Evolutionary conservation across 2,797 vertebrate genomes (phyloP), one percentile per base, ranked within the genome.

Genomic region (Anableps anableps): DNA sequence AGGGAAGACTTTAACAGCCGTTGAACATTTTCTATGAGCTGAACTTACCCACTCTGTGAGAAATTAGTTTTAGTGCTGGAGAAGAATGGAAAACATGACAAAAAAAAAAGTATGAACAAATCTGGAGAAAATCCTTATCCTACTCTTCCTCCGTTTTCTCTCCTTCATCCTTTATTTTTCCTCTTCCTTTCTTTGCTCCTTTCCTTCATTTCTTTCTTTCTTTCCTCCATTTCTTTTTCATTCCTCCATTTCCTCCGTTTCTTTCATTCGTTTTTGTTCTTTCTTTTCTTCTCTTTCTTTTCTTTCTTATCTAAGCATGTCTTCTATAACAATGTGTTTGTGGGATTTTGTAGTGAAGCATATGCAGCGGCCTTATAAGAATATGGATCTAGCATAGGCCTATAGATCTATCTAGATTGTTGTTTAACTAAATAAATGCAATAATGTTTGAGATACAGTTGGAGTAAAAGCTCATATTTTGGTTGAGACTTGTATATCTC

Each of bases 1-100:
- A 75, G 64, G 4, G 41, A 77, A 75, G 76, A 75, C 82, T 83
- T 82, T 55, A 85, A 76, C 78, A 19, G 80, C 76, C 75, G 77
- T 73, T 73, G 26, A 80, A 60, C 4, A 83, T 83, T 68, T 71
- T 70, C 38, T 70, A 5, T 45, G 26, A 45, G 26, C 66, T 50
- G 45, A 47, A 21, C 6, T 41, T 31, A 29, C 10, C n/a, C n/a
- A 55, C 53, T 55, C 53, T 55, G 51, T 6, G 0, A n/a, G 2
- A 4, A 11, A 5, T 9, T 21, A 41, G 29, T 34, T 62, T 9
- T 2, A 34, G 8, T 34, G 34, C 17, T 34, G 60, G 16, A 17
- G 58, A 62, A 62, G 60, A 34, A 34, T 62, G 31, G 16, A 2
- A 62, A 19, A 62, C 7, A 64, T 64, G 26, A 29, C 1, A 31